Percentiles rank a stretch among this genome's conserved stretches.
These are phyloP conservation scores for Aldrovandia affinis DNA, from an alignment of 2,797 vertebrate species.

Conservation along the genomic window DNA sequence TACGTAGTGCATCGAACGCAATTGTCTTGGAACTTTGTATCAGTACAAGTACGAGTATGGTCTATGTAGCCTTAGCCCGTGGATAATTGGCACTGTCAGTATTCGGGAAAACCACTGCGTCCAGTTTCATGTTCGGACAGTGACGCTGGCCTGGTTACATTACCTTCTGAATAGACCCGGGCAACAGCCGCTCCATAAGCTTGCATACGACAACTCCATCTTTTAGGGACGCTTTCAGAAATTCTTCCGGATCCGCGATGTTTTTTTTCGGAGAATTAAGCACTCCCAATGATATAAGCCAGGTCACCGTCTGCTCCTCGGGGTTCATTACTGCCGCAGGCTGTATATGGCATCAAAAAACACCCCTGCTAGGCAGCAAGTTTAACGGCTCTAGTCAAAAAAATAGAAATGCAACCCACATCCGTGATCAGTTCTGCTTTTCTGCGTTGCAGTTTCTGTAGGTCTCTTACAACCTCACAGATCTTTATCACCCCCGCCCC, in stretches of 20 bases:
- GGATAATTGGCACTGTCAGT: too few species aligned
- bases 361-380: constrained; percentile 50
- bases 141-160: too few species aligned
- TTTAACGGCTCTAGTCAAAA: constrained; percentile 67
- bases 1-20: too few species aligned
- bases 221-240: constrained; percentile 86
- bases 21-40: too few species aligned
- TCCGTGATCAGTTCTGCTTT: constrained; percentile 82
- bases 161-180: constrained; percentile 88
- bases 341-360: constrained; percentile 53
- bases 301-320: constrained; percentile 91
- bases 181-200: constrained; percentile 84
- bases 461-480: background rate
- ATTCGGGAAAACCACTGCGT: too few species aligned
- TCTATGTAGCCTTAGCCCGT: too few species aligned
- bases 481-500: background rate
- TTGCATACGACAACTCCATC: constrained; percentile 94
- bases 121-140: too few species aligned
- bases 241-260: constrained; percentile 87
- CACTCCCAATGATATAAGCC: constrained; percentile 95
- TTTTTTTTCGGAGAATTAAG: constrained; percentile 94
- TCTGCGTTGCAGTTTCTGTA: constrained; percentile 7
- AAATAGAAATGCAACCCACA: constrained; percentile 80
- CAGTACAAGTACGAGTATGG: too few species aligned
- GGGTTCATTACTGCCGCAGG: constrained; percentile 82